Base-by-base conservation (phyloP, 2,888 invertebrate genomes). In the Punctoribates punctum region DNA sequence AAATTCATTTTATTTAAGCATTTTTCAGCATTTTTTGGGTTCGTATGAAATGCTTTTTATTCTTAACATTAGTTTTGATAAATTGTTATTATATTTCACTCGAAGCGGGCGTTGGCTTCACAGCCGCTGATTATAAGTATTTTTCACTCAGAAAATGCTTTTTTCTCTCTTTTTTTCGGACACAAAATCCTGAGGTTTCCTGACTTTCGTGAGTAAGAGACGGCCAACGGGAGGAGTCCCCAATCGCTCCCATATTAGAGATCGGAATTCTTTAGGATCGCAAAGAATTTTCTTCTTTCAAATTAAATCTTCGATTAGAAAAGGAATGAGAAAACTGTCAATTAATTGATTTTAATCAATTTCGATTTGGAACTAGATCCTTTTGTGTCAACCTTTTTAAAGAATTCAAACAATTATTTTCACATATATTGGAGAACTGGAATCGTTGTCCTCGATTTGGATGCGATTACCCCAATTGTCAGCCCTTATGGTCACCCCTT, bases 81-180 rank as follows among this genome's bases (percentile, higher is more conserved):
- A 62, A 62, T 62, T 62, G 20, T 62, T 62, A 25, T 62, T 62
- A 25, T 62, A 27, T 62, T 23, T 54, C 1, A 25, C 4, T 54
- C 25, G 8, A 54, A 54, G 65, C 65, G 65, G 65, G 65, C 65
- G 65, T 67, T 67, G 65, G 65, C 27, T 27, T 38, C 38, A 51
- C n/a, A n/a, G 51, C 20, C 51, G 5, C 9, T 67, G 27, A 34
- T 23, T 62, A 15, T 23, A 29, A 15, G 6, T 27, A 4, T 67
- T 27, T 25, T n/a, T 25, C 38, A 67, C n/a, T 42, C 42, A 42
- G 42, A 42, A 42, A 42, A 42, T 42, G 42, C 1, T 42, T 42
- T n/a, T 42, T 42, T 42, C 42, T 42, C 13, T 42, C n/a, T 62
- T 25, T 4, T 27, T 27, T 23, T 20, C 11, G 27, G 2, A 3